These are phyloP conservation scores for Lagorchestes hirsutus DNA, from an alignment of 2,797 vertebrate genomes.

Conservation along the genomic window DNA sequence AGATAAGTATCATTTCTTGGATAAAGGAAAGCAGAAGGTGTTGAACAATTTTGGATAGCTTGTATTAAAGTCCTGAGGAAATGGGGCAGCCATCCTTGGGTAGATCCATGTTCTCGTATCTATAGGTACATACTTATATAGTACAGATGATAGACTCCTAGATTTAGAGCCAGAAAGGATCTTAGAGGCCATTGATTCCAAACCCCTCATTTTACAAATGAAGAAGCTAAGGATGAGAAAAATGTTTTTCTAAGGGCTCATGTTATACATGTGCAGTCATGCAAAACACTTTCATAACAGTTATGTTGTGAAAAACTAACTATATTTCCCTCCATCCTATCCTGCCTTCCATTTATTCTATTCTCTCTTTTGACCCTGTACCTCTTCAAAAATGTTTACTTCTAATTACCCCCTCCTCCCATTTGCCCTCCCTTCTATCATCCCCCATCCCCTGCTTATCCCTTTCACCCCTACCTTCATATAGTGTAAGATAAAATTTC, in stretches of 20 bases:
- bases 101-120: not conserved
- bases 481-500: too few species aligned
- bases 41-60: not conserved
- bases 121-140: not conserved
- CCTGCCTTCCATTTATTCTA: too few species aligned
- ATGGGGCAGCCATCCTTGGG: not conserved
- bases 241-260: not conserved
- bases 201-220: not conserved
- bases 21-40: not conserved
- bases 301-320: too few species aligned
- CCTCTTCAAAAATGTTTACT: too few species aligned
- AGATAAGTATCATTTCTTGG: not conserved
- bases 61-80: not conserved
- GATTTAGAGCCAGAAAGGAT: not conserved
- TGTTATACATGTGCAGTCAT: too few species aligned
- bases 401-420: too few species aligned
- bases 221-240: not conserved
- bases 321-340: too few species aligned
- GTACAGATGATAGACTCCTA: not conserved
- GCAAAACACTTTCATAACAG: too few species aligned
- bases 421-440: too few species aligned
- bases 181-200: not conserved
- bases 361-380: too few species aligned
- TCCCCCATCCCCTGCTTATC: too few species aligned
- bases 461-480: too few species aligned